A percentile compares a stretch with the other conserved stretches of the same genome.
Evolutionary conservation across 2,797 vertebrate species (phyloP).

Genomic region (Coilia nasus): DNA sequence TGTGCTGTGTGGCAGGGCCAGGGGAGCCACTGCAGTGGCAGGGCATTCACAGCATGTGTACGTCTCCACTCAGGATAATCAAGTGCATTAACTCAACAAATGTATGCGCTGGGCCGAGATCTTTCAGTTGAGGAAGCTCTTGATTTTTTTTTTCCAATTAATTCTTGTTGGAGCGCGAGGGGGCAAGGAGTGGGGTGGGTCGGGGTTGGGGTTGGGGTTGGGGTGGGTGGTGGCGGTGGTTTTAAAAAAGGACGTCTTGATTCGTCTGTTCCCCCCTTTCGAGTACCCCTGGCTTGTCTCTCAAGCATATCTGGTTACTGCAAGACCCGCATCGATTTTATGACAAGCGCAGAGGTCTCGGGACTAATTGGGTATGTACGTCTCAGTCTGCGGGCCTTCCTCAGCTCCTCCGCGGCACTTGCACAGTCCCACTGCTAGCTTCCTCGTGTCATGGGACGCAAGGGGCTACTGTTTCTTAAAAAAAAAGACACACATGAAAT

Average conservation of each 20-base stretch:
- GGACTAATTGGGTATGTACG: conserved; percentile 61
- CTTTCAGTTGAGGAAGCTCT: conserved; percentile 6
- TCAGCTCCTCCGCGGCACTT: not conserved
- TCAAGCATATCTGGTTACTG: conserved; percentile 35
- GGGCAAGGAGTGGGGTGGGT: not conserved
- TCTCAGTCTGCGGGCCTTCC: conserved; percentile 47
- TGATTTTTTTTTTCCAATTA: conserved; percentile 23
- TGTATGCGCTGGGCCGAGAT: not conserved
- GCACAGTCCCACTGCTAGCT: not conserved
- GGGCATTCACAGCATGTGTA: conserved; percentile 10
- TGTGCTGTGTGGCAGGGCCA: not conserved
- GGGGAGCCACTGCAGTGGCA: not conserved
- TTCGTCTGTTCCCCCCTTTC: not conserved
- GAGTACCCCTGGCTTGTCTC: conserved; percentile 31
- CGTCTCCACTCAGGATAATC: conserved; percentile 18
- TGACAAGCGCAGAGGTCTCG: conserved; percentile 58
- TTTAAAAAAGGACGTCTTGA: not conserved
- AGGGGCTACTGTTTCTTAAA: not conserved
- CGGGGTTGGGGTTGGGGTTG: too few relatives aligned
- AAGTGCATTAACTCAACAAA: conserved; percentile 17
- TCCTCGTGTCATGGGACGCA: not conserved
- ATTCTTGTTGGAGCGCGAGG: not conserved
- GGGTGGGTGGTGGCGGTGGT: too few relatives aligned
- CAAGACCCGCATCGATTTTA: conserved; percentile 69
- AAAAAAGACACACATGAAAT: not conserved